A percentile compares a stretch with the other conserved stretches of the same genome.
Conservation (phyloP, 2,797 vertebrate genomes). For the Lagocephalus sceleratus region DNA sequence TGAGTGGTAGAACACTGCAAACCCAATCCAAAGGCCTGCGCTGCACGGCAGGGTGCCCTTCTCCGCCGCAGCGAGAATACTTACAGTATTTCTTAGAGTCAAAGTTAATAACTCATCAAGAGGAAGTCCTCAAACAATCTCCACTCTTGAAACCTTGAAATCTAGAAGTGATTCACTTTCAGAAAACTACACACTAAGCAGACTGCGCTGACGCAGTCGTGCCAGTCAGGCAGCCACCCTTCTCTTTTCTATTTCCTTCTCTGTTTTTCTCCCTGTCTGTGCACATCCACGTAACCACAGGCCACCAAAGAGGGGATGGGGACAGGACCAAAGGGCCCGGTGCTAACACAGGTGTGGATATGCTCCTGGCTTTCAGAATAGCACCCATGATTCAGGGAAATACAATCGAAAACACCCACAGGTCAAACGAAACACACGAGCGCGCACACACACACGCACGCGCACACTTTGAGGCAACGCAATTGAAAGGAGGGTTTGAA, state of each 20-base stretch:
- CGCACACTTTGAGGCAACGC: slow-evolving; percentile 1
- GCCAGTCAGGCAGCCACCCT: slow-evolving; percentile 3
- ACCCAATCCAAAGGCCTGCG: neutral
- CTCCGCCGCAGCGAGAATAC: neutral
- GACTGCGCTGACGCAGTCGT: slow-evolving; percentile 5
- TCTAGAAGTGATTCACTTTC: neutral
- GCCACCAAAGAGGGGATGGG: neutral
- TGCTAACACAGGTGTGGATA: slow-evolving; percentile 22
- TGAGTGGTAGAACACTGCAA: too few species aligned
- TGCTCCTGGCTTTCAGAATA: slow-evolving; percentile 37
- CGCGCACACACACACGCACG: too few species aligned
- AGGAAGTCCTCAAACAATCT: slow-evolving; percentile 16
- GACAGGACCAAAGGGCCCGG: slow-evolving; percentile 10
- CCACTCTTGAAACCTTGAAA: neutral
- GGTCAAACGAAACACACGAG: too few species aligned
- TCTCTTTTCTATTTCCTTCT: slow-evolving; percentile 7
- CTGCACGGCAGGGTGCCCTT: slow-evolving; percentile 1
- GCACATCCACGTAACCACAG: neutral
- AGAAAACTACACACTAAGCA: slow-evolving; percentile 9
- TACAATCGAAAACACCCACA: neutral
- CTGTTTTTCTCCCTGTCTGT: neutral
- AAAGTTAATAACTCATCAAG: slow-evolving; percentile 10
- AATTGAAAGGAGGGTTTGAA: slow-evolving; percentile 14
- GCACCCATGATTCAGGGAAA: slow-evolving; percentile 38
- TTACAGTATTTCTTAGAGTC: slow-evolving; percentile 9